Base-by-base conservation (phyloP, 2,888 invertebrate species). In the Mayetiola destructor region DNA sequence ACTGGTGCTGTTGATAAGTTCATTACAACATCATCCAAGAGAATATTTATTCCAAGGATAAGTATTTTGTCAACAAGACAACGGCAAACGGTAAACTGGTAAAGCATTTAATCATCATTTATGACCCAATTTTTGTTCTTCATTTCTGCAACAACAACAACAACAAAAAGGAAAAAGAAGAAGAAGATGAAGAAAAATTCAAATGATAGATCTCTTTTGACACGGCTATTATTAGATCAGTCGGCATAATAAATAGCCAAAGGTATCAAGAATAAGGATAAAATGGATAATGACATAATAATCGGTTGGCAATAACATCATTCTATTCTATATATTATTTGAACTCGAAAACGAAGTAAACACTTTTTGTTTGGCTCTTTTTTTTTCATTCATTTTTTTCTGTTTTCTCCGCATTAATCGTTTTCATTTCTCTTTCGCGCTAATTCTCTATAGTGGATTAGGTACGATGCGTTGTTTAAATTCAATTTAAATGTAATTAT, bases 281-380 rank as follows among this genome's bases (percentile, higher is more conserved):
- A 27, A 48, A 48, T 48, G 48, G 48, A 48, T 48, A 48, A 48
- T 48, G 48, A 48, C 48, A 48, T 48, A 48, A 48, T 48, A 48
- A 48, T 48, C 48, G 27, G 48, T 48, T 48, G 27, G 27, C 23
- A 48, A 48, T 12, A 48, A 48, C 48, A 48, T 48, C 48, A 16
- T 36, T 14, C 3, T 36, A 12, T 27, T 21, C 21, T 40, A 8
- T 40, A n/a, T 27, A 8, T 27, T 27, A 18, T 27, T 2, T 3
- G n/a, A 48, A 27, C 27, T 27, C 48, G 16, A 12, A 6, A 32
- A n/a, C n/a, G n/a, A n/a, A n/a, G n/a, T n/a, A n/a, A n/a, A n/a
- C n/a, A n/a, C n/a, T n/a, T n/a, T n/a, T n/a, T n/a, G n/a, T n/a
- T n/a, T n/a, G n/a, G n/a, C n/a, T n/a, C n/a, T n/a, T n/a, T n/a